Percentiles rank a stretch among this genome's conserved stretches.
These are phyloP conservation scores for Ennomos fuscantarius DNA, from an alignment of 2,888 invertebrate species.

Conservation along the genomic window DNA sequence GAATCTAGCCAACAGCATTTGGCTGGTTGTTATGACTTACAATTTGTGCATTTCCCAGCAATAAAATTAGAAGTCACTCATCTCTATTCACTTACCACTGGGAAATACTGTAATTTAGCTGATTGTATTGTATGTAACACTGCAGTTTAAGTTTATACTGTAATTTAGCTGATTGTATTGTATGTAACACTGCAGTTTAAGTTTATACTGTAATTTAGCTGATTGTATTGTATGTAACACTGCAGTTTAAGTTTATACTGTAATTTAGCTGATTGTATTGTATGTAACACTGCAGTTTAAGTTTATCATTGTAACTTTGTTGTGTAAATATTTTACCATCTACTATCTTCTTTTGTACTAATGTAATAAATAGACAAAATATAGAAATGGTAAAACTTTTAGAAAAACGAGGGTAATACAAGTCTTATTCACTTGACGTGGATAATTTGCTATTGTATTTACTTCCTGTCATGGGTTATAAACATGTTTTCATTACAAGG, in stretches of 20 bases:
- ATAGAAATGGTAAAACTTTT: too few species aligned
- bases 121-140: too few species aligned
- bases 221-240: slow-evolving; percentile 14
- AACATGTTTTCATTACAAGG: slow-evolving; percentile 7
- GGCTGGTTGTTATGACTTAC: too few species aligned
- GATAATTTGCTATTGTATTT: not conserved
- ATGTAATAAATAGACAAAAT: slow-evolving; percentile 8
- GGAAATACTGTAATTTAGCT: slow-evolving; percentile 8
- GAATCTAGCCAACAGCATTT: too few species aligned
- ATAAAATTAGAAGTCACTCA: too few species aligned
- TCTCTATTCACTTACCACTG: too few species aligned
- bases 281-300: slow-evolving; percentile 3
- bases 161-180: slow-evolving; percentile 17
- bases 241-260: not conserved
- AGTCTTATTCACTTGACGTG: not conserved
- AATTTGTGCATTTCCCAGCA: too few species aligned
- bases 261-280: slow-evolving; percentile 11
- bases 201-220: slow-evolving; percentile 12
- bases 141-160: slow-evolving; percentile 5
- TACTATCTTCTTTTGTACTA: slow-evolving; percentile 5
- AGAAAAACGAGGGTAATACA: not conserved
- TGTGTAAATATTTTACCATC: slow-evolving; percentile 26
- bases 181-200: slow-evolving; percentile 3
- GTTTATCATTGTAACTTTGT: slow-evolving; percentile 11
- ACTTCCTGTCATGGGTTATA: not conserved